Evolutionary conservation across 2,888 invertebrate species (phyloP).

Genomic region (Embidobia sp.): DNA sequence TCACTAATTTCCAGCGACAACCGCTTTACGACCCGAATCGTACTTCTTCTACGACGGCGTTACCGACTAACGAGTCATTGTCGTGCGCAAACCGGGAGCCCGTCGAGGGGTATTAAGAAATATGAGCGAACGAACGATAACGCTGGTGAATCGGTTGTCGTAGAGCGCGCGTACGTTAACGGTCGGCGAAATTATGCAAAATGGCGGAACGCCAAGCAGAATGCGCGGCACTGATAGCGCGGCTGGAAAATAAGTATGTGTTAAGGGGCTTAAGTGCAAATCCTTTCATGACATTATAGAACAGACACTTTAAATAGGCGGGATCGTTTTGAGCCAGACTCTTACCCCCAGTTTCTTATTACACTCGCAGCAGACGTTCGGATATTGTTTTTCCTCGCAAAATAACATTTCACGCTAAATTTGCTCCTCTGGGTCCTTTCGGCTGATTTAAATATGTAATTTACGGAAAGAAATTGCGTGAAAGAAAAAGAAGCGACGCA

Average conservation of each 20-base stretch:
- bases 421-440: too few relatives aligned
- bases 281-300: constrained; percentile 53
- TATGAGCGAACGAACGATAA: constrained; percentile 74
- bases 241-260: constrained; percentile 60
- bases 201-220: constrained; percentile 39
- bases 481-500: too few relatives aligned
- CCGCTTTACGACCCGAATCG: constrained; percentile 76
- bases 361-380: too few relatives aligned
- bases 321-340: constrained; percentile 22
- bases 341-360: too few relatives aligned
- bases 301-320: constrained; percentile 27
- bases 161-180: constrained; percentile 16
- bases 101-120: constrained; percentile 70
- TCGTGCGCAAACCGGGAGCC: constrained; percentile 64
- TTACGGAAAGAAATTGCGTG: too few relatives aligned
- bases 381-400: too few relatives aligned
- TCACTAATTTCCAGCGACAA: constrained; percentile 72
- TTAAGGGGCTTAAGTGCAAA: constrained; percentile 61
- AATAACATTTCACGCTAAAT: too few relatives aligned
- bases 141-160: constrained; percentile 70
- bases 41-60: constrained; percentile 71
- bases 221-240: constrained; percentile 39
- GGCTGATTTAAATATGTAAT: too few relatives aligned
- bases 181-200: constrained; percentile 72
- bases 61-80: constrained; percentile 78